These are phyloP conservation scores for Melieria crassipennis DNA, from an alignment of 2,888 invertebrate genomes.

Conservation along the genomic window DNA sequence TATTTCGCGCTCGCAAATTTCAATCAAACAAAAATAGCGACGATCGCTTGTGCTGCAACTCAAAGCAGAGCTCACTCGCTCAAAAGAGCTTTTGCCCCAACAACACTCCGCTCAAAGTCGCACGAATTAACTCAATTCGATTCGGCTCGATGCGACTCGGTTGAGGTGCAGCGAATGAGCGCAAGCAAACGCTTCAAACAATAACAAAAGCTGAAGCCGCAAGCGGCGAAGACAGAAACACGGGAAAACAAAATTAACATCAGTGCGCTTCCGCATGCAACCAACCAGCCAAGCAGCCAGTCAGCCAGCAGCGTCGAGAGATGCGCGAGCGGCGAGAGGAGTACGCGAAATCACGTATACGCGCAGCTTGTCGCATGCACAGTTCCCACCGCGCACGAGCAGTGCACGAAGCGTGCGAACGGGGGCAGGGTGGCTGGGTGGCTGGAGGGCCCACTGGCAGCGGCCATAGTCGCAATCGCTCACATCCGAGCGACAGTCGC, in stretches of 20 bases:
- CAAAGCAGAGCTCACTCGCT: too few relatives aligned
- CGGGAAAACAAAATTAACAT: conserved; percentile 25
- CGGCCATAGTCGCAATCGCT: too few relatives aligned
- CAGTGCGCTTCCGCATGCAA: conserved; percentile 29
- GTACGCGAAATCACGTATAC: conserved; percentile 17
- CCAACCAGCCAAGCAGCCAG: conserved; percentile 1
- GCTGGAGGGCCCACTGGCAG: not conserved
- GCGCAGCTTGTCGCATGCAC: conserved; percentile 5
- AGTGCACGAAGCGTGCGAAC: conserved; percentile 22
- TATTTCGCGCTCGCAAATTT: too few relatives aligned
- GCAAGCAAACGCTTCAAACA: conserved; percentile 2
- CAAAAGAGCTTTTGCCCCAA: too few relatives aligned
- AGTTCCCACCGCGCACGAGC: not conserved
- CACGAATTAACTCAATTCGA: too few relatives aligned
- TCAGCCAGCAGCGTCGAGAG: not conserved
- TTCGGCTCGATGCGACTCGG: too few relatives aligned
- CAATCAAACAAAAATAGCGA: too few relatives aligned
- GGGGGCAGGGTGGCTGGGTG: conserved; percentile 3
- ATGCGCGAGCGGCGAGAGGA: conserved; percentile 9
- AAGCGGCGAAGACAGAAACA: conserved; percentile 1
- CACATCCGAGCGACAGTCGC: not conserved
- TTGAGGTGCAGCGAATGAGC: not conserved
- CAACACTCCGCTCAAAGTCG: too few relatives aligned
- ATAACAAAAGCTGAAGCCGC: conserved; percentile 8
- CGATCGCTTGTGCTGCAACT: too few relatives aligned